Evolutionary conservation across 2,797 vertebrate genomes (phyloP).

Genomic region (Sebastes alutus): DNA sequence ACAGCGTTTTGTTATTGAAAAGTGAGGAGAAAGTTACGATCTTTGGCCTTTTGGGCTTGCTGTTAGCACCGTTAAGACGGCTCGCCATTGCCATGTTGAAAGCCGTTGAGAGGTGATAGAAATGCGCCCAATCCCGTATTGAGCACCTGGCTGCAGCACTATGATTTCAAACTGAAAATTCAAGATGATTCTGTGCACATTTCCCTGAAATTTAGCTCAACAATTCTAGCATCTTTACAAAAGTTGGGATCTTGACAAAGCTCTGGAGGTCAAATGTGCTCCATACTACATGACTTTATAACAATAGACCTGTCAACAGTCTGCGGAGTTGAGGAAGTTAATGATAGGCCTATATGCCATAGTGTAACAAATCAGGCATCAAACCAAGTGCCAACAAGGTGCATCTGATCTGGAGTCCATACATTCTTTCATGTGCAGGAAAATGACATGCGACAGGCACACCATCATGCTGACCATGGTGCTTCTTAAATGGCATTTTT

Average conservation of each 20-base stretch:
- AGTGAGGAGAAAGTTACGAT: too few relatives aligned
- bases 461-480: constrained; percentile 7
- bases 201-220: neutral
- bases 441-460: neutral
- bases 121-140: too few relatives aligned
- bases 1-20: too few relatives aligned
- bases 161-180: neutral
- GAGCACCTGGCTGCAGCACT: neutral
- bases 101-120: too few relatives aligned
- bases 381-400: constrained; percentile 16
- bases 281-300: neutral
- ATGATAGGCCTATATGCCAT: neutral
- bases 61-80: too few relatives aligned
- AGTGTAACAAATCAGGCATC: constrained; percentile 23
- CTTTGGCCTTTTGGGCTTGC: too few relatives aligned
- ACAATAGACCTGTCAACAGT: neutral
- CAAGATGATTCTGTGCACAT: neutral
- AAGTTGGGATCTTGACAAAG: neutral
- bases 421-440: neutral
- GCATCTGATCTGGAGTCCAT: constrained; percentile 8
- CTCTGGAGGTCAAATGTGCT: neutral
- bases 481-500: neutral
- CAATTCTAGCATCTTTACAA: neutral
- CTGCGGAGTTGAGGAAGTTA: neutral
- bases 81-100: too few relatives aligned